A percentile compares a stretch with the other conserved stretches of the same genome.
Evolutionary conservation across 2,888 invertebrate genomes (phyloP).

Genomic region (Ariolimax columbianus): DNA sequence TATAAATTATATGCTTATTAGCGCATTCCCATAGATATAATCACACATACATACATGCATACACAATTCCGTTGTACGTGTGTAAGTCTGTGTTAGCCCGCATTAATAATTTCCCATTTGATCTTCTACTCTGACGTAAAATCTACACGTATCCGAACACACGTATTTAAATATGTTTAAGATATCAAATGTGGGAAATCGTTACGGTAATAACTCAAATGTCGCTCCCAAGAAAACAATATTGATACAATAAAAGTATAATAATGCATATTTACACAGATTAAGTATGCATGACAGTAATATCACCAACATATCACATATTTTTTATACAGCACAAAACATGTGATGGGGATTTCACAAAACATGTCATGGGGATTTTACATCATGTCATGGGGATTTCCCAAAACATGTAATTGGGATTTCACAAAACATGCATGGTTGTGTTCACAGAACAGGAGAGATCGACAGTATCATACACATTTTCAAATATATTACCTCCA

Average conservation of each 20-base stretch:
- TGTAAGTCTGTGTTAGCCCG: too few species aligned
- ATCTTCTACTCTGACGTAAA: too few species aligned
- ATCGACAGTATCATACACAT: background rate
- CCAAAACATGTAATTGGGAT: too few species aligned
- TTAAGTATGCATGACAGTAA: slow-evolving; percentile 10
- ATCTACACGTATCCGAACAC: too few species aligned
- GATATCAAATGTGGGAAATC: too few species aligned
- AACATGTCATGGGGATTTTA: too few species aligned
- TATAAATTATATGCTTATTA: too few species aligned
- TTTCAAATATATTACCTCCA: background rate
- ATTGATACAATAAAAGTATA: background rate
- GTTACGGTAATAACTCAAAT: too few species aligned
- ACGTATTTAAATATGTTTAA: too few species aligned
- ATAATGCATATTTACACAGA: slow-evolving; percentile 14
- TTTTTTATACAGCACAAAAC: background rate
- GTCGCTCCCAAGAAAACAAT: background rate
- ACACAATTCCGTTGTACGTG: background rate
- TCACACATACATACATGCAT: background rate
- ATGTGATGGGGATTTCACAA: background rate
- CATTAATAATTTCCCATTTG: too few species aligned
- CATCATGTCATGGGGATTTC: too few species aligned
- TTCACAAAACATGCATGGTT: background rate
- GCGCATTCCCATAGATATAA: background rate
- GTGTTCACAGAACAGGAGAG: background rate
- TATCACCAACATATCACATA: slow-evolving; percentile 11